Evolutionary conservation across 2,888 invertebrate species (phyloP).

Genomic region (Watsonalla cultraria): DNA sequence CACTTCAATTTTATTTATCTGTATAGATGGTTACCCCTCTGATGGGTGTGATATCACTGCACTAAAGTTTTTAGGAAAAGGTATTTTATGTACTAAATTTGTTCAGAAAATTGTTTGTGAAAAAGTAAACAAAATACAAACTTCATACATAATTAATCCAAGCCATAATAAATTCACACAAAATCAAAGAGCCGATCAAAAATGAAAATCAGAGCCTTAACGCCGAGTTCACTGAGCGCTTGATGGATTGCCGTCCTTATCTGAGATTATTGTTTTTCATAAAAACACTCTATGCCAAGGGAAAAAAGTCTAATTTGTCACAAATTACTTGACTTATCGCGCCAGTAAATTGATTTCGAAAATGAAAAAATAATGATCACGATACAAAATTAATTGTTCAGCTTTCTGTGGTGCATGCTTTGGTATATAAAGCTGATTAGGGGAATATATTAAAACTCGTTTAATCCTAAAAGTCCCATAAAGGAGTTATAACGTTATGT

Average conservation of each 20-base stretch:
- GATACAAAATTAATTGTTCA: constrained; percentile 20
- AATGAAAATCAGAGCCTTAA: not conserved
- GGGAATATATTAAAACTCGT: constrained; percentile 3
- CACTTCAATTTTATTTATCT: too few relatives aligned
- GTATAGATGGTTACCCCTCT: too few relatives aligned
- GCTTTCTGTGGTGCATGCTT: constrained; percentile 6
- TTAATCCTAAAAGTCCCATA: too few relatives aligned
- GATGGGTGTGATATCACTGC: too few relatives aligned
- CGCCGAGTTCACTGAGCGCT: constrained; percentile 19
- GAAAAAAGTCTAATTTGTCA: constrained; percentile 52
- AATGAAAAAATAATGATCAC: constrained; percentile 15
- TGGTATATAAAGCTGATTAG: constrained; percentile 1
- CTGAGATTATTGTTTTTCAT: constrained; percentile 52
- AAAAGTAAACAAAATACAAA: not conserved
- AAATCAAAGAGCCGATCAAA: not conserved
- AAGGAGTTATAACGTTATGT: too few relatives aligned
- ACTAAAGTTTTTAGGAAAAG: too few relatives aligned
- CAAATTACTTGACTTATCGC: constrained; percentile 30
- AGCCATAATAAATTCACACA: not conserved
- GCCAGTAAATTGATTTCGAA: constrained; percentile 26
- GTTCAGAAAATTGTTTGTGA: too few relatives aligned
- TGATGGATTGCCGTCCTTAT: constrained; percentile 49
- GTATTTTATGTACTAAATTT: too few relatives aligned
- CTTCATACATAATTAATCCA: not conserved
- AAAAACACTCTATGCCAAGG: constrained; percentile 26